Evolutionary conservation across 2,888 invertebrate species (phyloP), one percentile per base, ranked within the genome.

Genomic region (Anaspis maculata): DNA sequence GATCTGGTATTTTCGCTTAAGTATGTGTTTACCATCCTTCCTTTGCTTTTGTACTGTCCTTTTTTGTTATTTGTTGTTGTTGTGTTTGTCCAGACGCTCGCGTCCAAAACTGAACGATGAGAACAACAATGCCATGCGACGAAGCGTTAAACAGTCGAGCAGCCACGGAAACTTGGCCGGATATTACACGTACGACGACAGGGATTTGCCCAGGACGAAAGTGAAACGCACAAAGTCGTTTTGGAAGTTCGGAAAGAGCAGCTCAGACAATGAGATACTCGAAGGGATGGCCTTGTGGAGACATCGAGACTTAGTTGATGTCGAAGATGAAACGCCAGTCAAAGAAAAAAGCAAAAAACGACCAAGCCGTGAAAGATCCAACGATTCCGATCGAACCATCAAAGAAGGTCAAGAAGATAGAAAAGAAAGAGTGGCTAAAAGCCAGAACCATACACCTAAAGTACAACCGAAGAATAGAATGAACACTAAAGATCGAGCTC

Each of bases 221-320:
- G 77, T 88, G 0, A 88, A 88, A 54, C 69, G 88, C 27, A 87
- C 86, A 0, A 88, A 87, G 59, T 86, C 86, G 0, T 83, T 88
- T 56, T 88, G 88, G 88, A 79, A 82, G 53, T 87, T 88, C 51
- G 79, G 86, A 13, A 76, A 80, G 34, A 69, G 68, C 30, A 76
- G 76, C 2, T 73, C 74, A 11, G 77, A 79, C 33, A 76, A 75
- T 48, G 86, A 87, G 40, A 84, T 87, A 30, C 69, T 88, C 51
- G 86, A 86, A 52, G 88, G 88, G 1, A 88, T 88, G 87, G 79
- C 86, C 0, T 68, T 88, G 32, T 88, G 88, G 88, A 81, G 82
- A 54, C 88, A 88, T 57, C 73, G 87, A 19, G 87, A 88, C 48
- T 71, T 88, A 39, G 85, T 88, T 0, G 85, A 83, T 48, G 77